Conservation (phyloP, 2,888 invertebrate genomes). For the Dolichopus griseipennis region DNA sequence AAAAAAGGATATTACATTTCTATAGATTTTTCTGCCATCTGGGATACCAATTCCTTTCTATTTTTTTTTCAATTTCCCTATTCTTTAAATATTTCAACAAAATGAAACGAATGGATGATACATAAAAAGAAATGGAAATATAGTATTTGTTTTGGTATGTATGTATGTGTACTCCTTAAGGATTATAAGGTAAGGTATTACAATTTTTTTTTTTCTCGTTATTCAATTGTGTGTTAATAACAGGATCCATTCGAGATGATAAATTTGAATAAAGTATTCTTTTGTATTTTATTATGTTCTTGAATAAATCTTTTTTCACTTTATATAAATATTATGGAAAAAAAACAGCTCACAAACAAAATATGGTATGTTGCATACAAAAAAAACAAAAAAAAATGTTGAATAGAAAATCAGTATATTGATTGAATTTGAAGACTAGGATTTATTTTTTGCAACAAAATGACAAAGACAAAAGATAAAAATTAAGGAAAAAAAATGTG, state of each 20-base stretch:
- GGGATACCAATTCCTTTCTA: neutral
- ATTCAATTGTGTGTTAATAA: neutral
- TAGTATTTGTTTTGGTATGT: no score
- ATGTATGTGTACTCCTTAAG: neutral
- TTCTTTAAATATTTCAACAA: neutral
- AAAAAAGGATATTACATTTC: neutral
- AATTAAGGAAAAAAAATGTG: no score
- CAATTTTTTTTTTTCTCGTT: neutral
- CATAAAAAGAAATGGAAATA: neutral
- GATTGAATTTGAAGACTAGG: no score
- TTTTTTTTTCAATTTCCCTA: constrained; percentile 4
- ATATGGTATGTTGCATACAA: no score
- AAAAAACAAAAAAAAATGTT: no score
- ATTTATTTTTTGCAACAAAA: no score
- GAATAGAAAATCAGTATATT: no score
- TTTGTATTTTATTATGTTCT: neutral
- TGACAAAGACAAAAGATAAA: no score
- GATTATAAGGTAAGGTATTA: neutral
- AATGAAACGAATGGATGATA: no score
- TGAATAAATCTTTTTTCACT: no score
- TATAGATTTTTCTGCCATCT: neutral
- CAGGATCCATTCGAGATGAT: neutral
- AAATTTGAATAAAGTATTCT: neutral
- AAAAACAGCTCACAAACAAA: no score
- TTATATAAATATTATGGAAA: no score